Evolutionary conservation across 2,113 vertebrate species (phyloP).

Genomic region (Telmatochromis bifrenatus): DNA sequence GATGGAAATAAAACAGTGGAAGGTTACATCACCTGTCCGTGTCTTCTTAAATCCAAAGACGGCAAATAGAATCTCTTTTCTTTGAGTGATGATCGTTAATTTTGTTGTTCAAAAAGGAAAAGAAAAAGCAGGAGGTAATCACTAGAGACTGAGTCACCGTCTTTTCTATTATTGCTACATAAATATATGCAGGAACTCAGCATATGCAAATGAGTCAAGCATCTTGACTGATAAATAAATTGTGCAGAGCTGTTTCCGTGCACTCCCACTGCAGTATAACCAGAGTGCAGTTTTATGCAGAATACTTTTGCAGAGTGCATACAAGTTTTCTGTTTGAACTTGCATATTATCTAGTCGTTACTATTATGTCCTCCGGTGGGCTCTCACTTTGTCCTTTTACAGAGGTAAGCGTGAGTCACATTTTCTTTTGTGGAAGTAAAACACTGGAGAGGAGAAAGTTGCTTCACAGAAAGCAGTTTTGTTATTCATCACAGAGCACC

Average conservation of each 20-base stretch:
- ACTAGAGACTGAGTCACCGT: not conserved
- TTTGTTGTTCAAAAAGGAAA: not conserved
- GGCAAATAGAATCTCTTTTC: not conserved
- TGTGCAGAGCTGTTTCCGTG: not conserved
- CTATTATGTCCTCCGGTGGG: not conserved
- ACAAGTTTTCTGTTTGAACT: not conserved
- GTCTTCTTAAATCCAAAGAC: not conserved
- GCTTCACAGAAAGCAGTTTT: not conserved
- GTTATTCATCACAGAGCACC: not conserved
- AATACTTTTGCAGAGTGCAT: not conserved
- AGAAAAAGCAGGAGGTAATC: not conserved
- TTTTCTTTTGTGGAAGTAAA: not conserved
- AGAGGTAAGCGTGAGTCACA: not conserved
- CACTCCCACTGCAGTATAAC: not conserved
- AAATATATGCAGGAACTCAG: not conserved
- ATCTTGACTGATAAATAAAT: not conserved
- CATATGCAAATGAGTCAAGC: not conserved
- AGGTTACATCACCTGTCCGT: not conserved
- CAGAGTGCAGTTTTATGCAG: not conserved
- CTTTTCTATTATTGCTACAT: not conserved
- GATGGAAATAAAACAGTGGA: constrained; percentile 5
- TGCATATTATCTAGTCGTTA: not conserved
- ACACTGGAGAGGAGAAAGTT: not conserved
- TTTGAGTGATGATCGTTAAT: not conserved
- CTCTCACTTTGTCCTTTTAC: not conserved